A percentile compares a stretch with the other conserved stretches of the same genome.
These are phyloP conservation scores for Eustalomyia histrio DNA, from an alignment of 2,888 invertebrate genomes.

Conservation along the genomic window DNA sequence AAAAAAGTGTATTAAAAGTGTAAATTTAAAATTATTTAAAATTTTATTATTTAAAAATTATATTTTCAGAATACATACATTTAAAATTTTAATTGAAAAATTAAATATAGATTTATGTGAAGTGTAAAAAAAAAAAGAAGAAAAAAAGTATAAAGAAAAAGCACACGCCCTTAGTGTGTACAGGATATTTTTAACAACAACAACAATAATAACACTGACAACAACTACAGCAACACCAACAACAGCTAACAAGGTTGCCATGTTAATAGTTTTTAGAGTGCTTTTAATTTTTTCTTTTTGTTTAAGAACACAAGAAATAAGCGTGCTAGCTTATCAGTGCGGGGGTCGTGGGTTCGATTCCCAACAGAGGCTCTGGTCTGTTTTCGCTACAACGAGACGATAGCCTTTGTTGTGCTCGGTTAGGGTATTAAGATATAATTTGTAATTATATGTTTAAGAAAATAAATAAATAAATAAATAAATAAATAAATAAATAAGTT, in stretches of 20 bases:
- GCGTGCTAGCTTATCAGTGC: no score
- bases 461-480: no score
- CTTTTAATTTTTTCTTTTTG: not conserved
- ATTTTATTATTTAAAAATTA: not conserved
- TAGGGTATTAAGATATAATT: no score
- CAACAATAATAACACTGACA: conserved; percentile 47
- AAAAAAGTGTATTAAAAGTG: conserved; percentile 29
- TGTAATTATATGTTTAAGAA: no score
- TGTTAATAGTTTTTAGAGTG: not conserved
- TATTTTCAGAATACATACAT: not conserved
- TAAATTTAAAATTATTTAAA: not conserved
- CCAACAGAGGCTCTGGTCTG: no score
- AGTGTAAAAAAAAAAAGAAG: conserved; percentile 40
- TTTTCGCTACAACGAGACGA: no score
- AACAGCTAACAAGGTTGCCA: conserved; percentile 21
- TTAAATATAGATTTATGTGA: conserved; percentile 52
- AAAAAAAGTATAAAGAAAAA: conserved; percentile 56
- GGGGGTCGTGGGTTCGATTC: no score
- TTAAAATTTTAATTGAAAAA: conserved; percentile 41
- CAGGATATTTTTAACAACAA: conserved; percentile 56
- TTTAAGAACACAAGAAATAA: not conserved
- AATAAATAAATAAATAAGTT: no score
- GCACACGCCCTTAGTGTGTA: conserved; percentile 67
- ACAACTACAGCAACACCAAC: conserved; percentile 44
- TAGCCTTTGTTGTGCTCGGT: no score